These are phyloP conservation scores for Saccostrea echinata DNA, from an alignment of 1,140 invertebrate species.

Conservation along the genomic window DNA sequence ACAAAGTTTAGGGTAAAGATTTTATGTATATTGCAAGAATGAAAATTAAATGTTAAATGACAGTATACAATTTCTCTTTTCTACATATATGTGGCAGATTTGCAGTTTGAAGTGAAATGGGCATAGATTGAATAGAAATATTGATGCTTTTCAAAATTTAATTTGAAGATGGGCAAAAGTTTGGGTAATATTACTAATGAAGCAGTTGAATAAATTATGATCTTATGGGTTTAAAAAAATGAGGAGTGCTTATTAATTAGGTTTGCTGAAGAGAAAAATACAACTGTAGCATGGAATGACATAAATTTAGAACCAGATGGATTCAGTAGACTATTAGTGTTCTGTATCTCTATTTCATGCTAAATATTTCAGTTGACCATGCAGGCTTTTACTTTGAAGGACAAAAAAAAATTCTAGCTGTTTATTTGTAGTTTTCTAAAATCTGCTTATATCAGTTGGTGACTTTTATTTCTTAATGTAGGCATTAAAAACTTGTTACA, in stretches of 20 bases:
- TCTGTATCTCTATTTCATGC: neutral
- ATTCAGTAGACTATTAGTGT: neutral
- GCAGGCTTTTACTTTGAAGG: too few relatives aligned
- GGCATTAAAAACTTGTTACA: too few relatives aligned
- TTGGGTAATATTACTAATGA: neutral
- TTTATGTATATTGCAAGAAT: too few relatives aligned
- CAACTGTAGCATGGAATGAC: neutral
- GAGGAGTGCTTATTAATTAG: neutral
- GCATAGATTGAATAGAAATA: neutral
- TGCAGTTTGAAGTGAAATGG: neutral
- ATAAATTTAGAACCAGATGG: slow-evolving; percentile 6
- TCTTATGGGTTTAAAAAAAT: neutral
- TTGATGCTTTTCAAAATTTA: neutral
- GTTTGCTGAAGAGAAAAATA: neutral
- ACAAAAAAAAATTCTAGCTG: too few relatives aligned
- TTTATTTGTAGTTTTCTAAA: too few relatives aligned
- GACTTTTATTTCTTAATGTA: too few relatives aligned
- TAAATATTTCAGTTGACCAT: too few relatives aligned
- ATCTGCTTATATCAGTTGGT: too few relatives aligned
- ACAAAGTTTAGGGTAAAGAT: too few relatives aligned
- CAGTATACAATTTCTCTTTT: too few relatives aligned
- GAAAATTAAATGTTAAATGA: too few relatives aligned
- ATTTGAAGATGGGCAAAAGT: neutral
- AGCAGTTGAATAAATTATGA: neutral
- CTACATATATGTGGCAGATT: neutral